Evolutionary conservation across 2,113 vertebrate species (phyloP), one percentile per base, ranked within the genome.

Genomic region (Xyrauchen texanus): DNA sequence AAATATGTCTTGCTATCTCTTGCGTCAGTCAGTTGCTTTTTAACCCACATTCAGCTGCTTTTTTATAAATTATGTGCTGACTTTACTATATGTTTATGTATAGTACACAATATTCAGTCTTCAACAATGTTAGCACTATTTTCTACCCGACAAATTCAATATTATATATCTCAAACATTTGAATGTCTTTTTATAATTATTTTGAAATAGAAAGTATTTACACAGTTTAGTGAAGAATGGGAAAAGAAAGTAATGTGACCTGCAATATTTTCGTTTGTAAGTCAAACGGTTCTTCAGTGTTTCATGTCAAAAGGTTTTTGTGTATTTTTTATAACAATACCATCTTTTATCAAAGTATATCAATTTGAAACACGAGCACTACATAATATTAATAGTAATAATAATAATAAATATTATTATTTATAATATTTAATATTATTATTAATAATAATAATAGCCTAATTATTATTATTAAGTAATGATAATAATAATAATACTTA

Each of bases 1-100:
- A 80, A 79, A 81, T 80, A 79, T 72, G 81, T 82, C 71, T 81
- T 79, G 67, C 67, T 70, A 69, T 88, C 87, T 85, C 60, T 71
- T 62, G 10, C 86, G 83, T 64, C 49, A 68, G 44, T 69, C 71
- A 66, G 76, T 76, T 78, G 66, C 72, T 67, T 75, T 72, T 82
- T 76, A 72, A 68, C 65, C 70, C 70, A 76, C 73, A 65, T 76
- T 65, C 73, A 76, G 73, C 73, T 76, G 73, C 72, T 75, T 75
- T 75, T 76, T 76, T 76, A 76, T 75, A 63, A 62, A 64, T 75
- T 75, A 64, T 74, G 45, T 49, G 71, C 71, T 63, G 47, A 75
- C 72, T 75, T 75, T 75, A 63, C 72, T 74, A 74, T 70, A 70
- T 73, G 55, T 73, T 76, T 76, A 53, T 64, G 60, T 76, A 65